A percentile compares a stretch with the other conserved stretches of the same genome.
phyloP scores from a whole-genome alignment of 2,888 invertebrate genomes.

The Candidula unifasciata region DNA sequence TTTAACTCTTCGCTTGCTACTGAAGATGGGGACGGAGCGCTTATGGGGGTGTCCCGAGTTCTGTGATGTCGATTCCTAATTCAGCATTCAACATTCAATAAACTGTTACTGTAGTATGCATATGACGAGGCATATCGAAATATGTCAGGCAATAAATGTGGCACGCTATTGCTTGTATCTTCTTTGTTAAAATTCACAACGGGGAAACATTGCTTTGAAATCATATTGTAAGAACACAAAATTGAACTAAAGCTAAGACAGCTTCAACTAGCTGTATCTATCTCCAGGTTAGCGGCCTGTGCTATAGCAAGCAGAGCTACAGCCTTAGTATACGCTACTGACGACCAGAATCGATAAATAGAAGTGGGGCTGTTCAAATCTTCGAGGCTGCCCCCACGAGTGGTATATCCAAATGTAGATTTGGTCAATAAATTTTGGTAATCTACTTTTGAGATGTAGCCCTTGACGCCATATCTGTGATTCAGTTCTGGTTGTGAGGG shows the following conservation, averaged over 20 bases:
- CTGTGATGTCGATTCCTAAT: no score
- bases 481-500: background rate
- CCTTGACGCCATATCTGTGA: conserved; percentile 33
- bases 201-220: no score
- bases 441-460: conserved; percentile 31
- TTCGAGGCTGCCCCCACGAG: background rate
- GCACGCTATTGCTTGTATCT: no score
- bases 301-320: conserved; percentile 40
- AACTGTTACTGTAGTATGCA: no score
- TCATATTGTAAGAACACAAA: no score
- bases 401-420: conserved; percentile 9
- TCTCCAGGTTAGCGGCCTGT: conserved; percentile 45
- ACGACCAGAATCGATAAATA: conserved; percentile 50
- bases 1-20: no score
- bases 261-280: background rate
- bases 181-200: no score
- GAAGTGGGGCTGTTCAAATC: conserved; percentile 31
- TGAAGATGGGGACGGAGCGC: no score
- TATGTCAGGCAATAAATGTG: no score
- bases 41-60: no score
- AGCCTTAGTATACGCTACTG: conserved; percentile 43
- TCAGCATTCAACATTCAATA: no score
- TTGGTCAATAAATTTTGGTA: conserved; percentile 28
- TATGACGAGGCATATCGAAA: no score
- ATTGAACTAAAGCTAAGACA: background rate